A percentile compares a stretch with the other conserved stretches of the same genome.
Evolutionary conservation across 2,888 invertebrate species (phyloP).

Genomic region (Theodoxus fluviatilis): DNA sequence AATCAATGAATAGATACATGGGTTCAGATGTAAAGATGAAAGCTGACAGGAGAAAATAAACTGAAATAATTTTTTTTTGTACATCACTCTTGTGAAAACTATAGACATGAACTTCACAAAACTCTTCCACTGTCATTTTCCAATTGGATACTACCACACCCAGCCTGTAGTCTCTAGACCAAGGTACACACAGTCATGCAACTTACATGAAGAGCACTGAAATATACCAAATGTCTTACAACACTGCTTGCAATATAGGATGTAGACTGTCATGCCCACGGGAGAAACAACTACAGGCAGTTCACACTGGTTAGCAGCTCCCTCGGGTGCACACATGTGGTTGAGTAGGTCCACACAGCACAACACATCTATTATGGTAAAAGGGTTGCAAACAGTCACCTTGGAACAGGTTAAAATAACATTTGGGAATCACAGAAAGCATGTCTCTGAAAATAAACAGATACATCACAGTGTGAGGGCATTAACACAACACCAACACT

Average conservation of each 20-base stretch:
- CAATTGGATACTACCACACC: background rate
- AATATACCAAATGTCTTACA: no score
- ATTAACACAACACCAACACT: background rate
- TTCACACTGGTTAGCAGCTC: background rate
- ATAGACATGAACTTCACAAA: no score
- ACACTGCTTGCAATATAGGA: no score
- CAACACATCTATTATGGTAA: background rate
- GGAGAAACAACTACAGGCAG: background rate
- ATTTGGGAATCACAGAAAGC: conserved; percentile 18
- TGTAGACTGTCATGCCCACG: no score
- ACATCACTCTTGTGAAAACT: no score
- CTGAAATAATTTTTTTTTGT: no score
- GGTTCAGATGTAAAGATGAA: background rate
- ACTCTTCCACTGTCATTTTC: no score
- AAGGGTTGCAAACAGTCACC: conserved; percentile 4
- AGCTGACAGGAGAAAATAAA: no score
- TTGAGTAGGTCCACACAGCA: conserved; percentile 12
- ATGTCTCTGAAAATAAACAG: conserved; percentile 18
- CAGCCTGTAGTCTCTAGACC: no score
- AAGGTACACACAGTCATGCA: no score
- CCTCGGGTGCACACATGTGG: background rate
- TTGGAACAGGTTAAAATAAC: no score
- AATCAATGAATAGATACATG: background rate
- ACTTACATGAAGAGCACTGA: no score
- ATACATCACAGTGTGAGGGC: background rate